Evolutionary conservation across 2,888 invertebrate genomes (phyloP), one percentile per base, ranked within the genome.

Genomic region (Erebia epiphron): DNA sequence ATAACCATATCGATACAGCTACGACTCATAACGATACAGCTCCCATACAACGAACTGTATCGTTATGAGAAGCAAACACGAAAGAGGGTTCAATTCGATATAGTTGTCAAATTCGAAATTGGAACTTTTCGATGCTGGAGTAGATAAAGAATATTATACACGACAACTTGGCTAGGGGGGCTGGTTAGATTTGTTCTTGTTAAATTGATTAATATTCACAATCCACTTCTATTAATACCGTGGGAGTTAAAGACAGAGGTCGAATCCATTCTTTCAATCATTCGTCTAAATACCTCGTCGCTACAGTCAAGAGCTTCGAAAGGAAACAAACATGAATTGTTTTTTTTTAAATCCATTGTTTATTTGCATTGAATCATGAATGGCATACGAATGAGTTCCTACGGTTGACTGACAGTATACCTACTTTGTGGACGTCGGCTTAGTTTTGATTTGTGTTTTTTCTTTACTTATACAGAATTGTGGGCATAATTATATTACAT

Each of bases 361-460:
- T 82, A 78, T 81, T 81, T 82, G 78, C 79, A 80, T 81, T 81
- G 78, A 80, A 46, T 46, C 46, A 13, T 46, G 46, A 46, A 79
- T 78, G 73, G 77, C 67, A 70, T 76, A 76, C 77, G 79, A 79
- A 79, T 80, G 78, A 74, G 70, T 72, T 73, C 74, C 73, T 73
- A 68, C 69, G 73, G 67, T 49, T 73, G 71, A 70, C 72, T 74
- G 73, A 68, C 41, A 11, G 16, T 11, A 54, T 21, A 56, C 26
- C 46, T 16, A 16, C 16, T 60, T 11, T 66, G 43, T 57, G 52
- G 67, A 72, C 52, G 46, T 35, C 41, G 49, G 41, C 35, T 69
- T 57, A 54, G 26, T 46, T 68, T 13, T 58, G 68, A 41, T 54
- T 41, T 10, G 11, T 16, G 16, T 64, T 63, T 63, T 26, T 21